Percentiles rank a stretch among this genome's conserved stretches.
phyloP scores from a whole-genome alignment of 2,888 invertebrate species.

The Nomada lathburiana region DNA sequence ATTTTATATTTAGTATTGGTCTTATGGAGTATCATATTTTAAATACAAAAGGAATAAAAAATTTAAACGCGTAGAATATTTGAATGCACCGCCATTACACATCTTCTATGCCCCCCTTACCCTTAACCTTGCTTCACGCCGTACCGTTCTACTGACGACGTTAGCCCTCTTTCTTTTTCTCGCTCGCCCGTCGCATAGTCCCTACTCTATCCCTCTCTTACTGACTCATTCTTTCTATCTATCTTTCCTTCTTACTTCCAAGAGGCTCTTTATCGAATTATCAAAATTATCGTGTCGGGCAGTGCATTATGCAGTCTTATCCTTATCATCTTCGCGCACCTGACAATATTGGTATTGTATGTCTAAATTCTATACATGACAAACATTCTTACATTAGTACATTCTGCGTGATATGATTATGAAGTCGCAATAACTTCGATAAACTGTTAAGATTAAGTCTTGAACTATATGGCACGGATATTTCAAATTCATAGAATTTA shows the following conservation, averaged over 20 bases:
- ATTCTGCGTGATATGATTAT: not conserved
- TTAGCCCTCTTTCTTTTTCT: too few species aligned
- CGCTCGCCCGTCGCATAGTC: too few species aligned
- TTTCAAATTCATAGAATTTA: not conserved
- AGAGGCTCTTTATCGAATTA: not conserved
- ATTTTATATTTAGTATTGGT: constrained; percentile 62
- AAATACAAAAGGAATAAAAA: not conserved
- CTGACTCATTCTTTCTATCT: too few species aligned
- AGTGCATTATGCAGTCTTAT: constrained; percentile 9
- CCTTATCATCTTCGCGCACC: not conserved
- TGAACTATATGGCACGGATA: not conserved
- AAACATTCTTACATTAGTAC: not conserved
- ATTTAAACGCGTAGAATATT: not conserved
- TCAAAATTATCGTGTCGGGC: not conserved
- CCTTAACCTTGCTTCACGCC: too few species aligned
- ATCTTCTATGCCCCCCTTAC: too few species aligned
- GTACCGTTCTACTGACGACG: too few species aligned
- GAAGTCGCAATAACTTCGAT: not conserved
- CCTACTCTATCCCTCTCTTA: too few species aligned
- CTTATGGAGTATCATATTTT: constrained; percentile 45
- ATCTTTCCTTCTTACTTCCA: too few species aligned
- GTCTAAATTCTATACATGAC: not conserved
- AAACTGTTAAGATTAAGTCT: not conserved
- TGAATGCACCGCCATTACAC: not conserved
- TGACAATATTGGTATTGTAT: not conserved